Evolutionary conservation across 2,888 invertebrate genomes (phyloP), one percentile per base, ranked within the genome.

Genomic region (Lepidochrysops patricia): DNA sequence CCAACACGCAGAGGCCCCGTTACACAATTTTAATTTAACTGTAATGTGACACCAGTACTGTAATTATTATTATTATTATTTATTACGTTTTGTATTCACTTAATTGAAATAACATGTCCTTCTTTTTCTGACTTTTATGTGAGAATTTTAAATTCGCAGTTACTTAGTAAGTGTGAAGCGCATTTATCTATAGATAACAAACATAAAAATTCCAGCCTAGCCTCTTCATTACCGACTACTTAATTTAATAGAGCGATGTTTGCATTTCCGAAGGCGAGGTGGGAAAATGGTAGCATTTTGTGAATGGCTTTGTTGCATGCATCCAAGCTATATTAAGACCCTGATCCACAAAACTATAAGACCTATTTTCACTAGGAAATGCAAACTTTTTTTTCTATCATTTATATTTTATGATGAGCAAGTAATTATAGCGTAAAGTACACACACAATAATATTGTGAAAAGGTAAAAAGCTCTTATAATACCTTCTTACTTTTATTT

Each of bases 171-270:
- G 54, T 32, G 26, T 54, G 23, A 32, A 54, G 19, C 12, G 15
- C 27, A 26, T 52, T 52, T 52, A 52, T 74, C 72, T 71, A 71
- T 79, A 76, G 77, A 82, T 80, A 75, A 75, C 65, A 64, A 62
- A 72, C 77, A 75, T 81, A 79, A 81, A 82, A 81, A 80, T 79
- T 73, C 75, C 72, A 65, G 69, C 71, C 77, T 69, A 70, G 75
- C 75, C 79, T 77, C 74, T 78, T 78, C 76, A 77, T 77, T 79
- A 76, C 72, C 50, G 66, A 67, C 72, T 71, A 73, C 72, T 76
- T 76, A 70, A 73, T 75, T 76, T 71, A 75, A 74, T 71, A 72
- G 70, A 68, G 68, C 61, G 64, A 63, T 66, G 66, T 71, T 75
- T 71, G 64, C 64, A 64, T 65, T 64, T 58, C 56, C 60, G 66